Percentiles rank a stretch among this genome's conserved stretches.
phyloP scores from a whole-genome alignment of 2,888 invertebrate genomes.

The Limnephilus lunatus region DNA sequence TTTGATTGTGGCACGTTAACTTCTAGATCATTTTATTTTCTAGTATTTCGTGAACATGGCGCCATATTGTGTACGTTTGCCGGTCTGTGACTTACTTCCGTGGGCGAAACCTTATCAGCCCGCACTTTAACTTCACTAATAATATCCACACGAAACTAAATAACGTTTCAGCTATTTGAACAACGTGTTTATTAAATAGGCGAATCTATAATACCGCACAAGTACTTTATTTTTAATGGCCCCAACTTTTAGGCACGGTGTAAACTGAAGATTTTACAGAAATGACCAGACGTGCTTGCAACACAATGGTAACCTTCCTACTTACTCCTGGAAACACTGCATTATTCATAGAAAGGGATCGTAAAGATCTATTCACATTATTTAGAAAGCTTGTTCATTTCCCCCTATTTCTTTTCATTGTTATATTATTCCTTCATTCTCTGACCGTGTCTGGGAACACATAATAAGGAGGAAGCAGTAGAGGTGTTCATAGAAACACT shows the following conservation, averaged over 20 bases:
- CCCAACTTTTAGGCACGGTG: too few species aligned
- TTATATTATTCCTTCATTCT: background rate
- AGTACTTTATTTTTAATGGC: background rate
- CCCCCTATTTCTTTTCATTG: background rate
- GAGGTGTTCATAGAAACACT: background rate
- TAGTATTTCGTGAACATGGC: background rate
- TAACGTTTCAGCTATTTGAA: too few species aligned
- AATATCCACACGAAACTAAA: background rate
- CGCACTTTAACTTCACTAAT: background rate
- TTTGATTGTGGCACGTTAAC: background rate
- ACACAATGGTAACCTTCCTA: background rate
- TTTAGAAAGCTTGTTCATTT: background rate
- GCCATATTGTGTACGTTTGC: background rate
- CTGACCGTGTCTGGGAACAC: background rate
- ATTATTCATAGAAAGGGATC: background rate
- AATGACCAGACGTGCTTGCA: background rate
- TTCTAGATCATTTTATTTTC: background rate
- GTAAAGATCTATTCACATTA: background rate
- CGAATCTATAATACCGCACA: background rate
- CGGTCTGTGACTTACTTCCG: background rate
- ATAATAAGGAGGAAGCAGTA: background rate
- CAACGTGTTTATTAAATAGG: background rate
- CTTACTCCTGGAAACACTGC: background rate
- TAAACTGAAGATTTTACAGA: background rate
- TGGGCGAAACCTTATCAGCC: background rate